Evolutionary conservation across 1,140 invertebrate species (phyloP), one percentile per base, ranked within the genome.

Genomic region (Tetramorium alpestre): DNA sequence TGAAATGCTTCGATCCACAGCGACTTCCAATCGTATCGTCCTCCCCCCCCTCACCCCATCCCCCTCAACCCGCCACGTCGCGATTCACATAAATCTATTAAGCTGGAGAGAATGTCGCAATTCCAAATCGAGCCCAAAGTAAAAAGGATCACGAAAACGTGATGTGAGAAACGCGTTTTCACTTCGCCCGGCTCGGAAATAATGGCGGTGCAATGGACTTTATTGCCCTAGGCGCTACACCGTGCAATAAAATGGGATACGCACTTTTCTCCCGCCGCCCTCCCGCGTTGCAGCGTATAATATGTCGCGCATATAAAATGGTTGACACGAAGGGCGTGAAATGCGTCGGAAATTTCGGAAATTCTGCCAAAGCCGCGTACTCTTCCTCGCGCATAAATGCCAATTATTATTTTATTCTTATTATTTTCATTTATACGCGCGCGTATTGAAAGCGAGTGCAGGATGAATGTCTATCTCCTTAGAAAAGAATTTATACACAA

Each of bases 221-320:
- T 84, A 84, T 84, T 75, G 38, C 69, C n/a, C 80, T 22, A 47
- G 69, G 25, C 69, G 47, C 58, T 84, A 75, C 70, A 72, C 69
- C n/a, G 13, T 75, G 25, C 69, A 84, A 73, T 73, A 84, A 84
- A 84, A 44, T 60, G 69, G 69, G 18, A 62, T 60, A 84, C 22
- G 47, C 77, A 70, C 41, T 75, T 75, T 84, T 75, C 41, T 84
- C 72, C 38, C 18, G 3, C 47, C 18, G 25, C 22, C 13, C 41
- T 47, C 67, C 56, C 67, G 2, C 38, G 11, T 60, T 33, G 13
- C 38, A 10, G 18, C 54, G 18, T 60, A 60, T 82, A 82, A 82
- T 72, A 44, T 82, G 54, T 54, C 51, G 67, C 67, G 13, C 80
- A 60, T 82, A 62, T 82, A 60, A 73, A 82, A n/a, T 82, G 67